Evolutionary conservation across 2,113 vertebrate genomes (phyloP), one percentile per base, ranked within the genome.

Genomic region (Todiramphus chloris): DNA sequence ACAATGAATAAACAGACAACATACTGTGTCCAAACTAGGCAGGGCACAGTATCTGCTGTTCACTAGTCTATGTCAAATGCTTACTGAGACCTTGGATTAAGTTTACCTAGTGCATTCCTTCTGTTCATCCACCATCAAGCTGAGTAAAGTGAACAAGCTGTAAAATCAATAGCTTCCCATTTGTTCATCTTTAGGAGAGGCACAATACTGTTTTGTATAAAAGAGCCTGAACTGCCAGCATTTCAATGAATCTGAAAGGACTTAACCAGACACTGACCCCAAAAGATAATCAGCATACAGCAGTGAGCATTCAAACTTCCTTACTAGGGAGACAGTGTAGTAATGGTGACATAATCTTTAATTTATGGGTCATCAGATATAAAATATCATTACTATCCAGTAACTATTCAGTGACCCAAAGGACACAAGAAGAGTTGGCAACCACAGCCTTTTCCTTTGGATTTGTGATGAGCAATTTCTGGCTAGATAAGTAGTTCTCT

Each of bases 141-240:
- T 94, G 73, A 68, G 62, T 84, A 95, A 94, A 83, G 39, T 4
- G 23, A 93, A 85, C 66, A 84, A 92, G 66, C 73, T 96, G 83
- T 84, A 76, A 97, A 96, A 96, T 91, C 96, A 97, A 82, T 64
- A 92, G 66, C 67, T 96, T 96, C 90, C 89, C 81, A 62, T 79
- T 94, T 84, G 72, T 31, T 96, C 72, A 72, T 90, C 89, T 94
- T 93, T 86, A 94, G 85, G 58, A 84, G 43, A 87, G 43, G 51
- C 78, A 91, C 66, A 94, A 82, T 16, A 5, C 35, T 76, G 58
- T 91, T 96, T 89, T 81, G 83, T 92, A 83, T 69, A 78, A 92
- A 95, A 79, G 53, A 67, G 41, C 68, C 62, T 68, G 60, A 93
- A 82, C 62, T 87, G 79, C 69, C 82, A 84, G 74, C 39, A 70